Evolutionary conservation across 2,797 vertebrate species (phyloP).

Genomic region (Enteromius afrohamiltoni): DNA sequence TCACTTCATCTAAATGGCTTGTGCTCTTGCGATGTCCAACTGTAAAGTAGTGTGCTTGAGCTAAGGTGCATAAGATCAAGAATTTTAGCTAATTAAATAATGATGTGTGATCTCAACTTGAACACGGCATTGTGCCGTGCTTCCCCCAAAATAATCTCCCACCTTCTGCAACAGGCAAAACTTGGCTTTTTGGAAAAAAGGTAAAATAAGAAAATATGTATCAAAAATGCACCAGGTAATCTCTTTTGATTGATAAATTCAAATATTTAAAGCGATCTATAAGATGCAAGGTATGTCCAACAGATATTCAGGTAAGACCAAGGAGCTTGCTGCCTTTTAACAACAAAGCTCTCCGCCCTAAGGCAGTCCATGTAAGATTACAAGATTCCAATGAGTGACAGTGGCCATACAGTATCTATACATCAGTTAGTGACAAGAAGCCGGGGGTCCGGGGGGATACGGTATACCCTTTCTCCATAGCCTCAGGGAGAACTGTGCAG

Average conservation of each 20-base stretch:
- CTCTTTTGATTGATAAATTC: neutral
- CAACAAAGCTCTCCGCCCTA: constrained; percentile 27
- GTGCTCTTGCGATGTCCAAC: constrained; percentile 76
- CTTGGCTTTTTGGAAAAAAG: neutral
- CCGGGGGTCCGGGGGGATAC: constrained; percentile 43
- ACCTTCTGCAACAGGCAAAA: constrained; percentile 9
- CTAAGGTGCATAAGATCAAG: constrained; percentile 21
- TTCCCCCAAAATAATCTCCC: constrained; percentile 11
- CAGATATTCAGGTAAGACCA: constrained; percentile 12
- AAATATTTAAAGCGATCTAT: neutral
- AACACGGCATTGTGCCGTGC: constrained; percentile 26
- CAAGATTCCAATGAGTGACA: constrained; percentile 52
- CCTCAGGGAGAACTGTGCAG: constrained; percentile 67
- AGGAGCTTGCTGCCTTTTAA: constrained; percentile 16
- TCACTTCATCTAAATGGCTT: constrained; percentile 68
- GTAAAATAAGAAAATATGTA: neutral
- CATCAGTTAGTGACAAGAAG: constrained; percentile 55
- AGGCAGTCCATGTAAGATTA: constrained; percentile 45
- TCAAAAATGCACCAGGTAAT: neutral
- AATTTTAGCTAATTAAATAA: constrained; percentile 45
- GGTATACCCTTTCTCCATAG: constrained; percentile 71
- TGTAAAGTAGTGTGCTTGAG: constrained; percentile 64
- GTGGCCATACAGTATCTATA: constrained; percentile 58
- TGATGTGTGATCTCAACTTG: constrained; percentile 17
- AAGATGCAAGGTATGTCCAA: neutral